phyloP scores from a whole-genome alignment of 2,888 invertebrate genomes.

The Polyploca ridens region DNA sequence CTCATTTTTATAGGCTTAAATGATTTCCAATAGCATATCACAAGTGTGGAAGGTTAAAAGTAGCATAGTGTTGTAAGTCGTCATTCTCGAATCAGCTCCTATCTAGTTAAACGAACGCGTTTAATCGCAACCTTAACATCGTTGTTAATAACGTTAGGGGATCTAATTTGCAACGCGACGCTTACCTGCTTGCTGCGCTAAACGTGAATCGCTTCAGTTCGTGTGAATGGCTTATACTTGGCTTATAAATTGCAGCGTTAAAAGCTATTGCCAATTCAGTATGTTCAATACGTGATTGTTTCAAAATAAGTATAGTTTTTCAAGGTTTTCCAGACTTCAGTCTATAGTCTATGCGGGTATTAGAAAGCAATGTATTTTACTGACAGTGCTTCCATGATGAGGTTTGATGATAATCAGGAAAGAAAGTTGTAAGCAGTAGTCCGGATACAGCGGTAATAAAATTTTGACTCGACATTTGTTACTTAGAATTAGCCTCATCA shows the following conservation, averaged over 20 bases:
- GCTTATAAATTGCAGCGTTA: not conserved
- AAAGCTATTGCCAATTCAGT: not conserved
- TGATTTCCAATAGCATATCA: too few species aligned
- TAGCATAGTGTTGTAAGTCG: not conserved
- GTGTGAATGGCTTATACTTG: slow-evolving; percentile 1
- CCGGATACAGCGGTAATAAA: not conserved
- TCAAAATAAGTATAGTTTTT: too few species aligned
- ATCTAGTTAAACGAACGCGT: slow-evolving; percentile 2
- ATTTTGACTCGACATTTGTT: not conserved
- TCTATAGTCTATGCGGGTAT: too few species aligned
- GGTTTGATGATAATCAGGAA: too few species aligned
- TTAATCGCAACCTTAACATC: not conserved
- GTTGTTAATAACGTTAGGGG: slow-evolving; percentile 1
- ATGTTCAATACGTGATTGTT: not conserved
- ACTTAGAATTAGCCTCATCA: not conserved
- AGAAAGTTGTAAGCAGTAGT: too few species aligned
- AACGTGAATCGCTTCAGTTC: not conserved
- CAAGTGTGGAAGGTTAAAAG: not conserved
- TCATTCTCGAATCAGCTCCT: not conserved
- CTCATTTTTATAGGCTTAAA: too few species aligned
- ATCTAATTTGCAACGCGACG: slow-evolving; percentile 1
- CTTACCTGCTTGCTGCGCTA: not conserved
- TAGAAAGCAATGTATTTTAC: too few species aligned
- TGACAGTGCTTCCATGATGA: too few species aligned
- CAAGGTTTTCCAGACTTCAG: too few species aligned